A percentile compares a stretch with the other conserved stretches of the same genome.
These are phyloP conservation scores for Drosophila micromelanica DNA, from an alignment of 1,140 invertebrate species.

Conservation along the genomic window DNA sequence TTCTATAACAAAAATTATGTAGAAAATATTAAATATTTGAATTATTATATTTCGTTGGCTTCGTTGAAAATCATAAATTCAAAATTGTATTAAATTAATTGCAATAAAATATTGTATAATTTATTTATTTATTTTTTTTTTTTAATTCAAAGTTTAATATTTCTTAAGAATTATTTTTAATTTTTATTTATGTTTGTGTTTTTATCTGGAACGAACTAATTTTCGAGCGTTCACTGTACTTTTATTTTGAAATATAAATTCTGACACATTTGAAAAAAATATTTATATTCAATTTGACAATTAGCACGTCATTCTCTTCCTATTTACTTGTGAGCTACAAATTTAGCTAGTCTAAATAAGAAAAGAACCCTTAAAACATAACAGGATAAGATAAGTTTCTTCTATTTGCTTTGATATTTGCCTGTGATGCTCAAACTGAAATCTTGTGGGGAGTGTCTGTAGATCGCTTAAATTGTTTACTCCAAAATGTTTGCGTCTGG, in stretches of 20 bases:
- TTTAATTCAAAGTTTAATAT: too few relatives aligned
- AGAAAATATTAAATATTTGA: neutral
- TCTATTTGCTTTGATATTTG: neutral
- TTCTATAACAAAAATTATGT: neutral
- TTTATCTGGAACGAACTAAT: too few relatives aligned
- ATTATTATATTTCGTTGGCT: neutral
- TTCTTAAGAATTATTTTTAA: neutral
- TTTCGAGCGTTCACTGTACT: neutral
- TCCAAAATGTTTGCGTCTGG: slow-evolving; percentile 34
- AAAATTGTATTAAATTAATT: too few relatives aligned
- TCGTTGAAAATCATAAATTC: too few relatives aligned
- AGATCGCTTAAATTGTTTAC: slow-evolving; percentile 33
- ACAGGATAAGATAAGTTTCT: slow-evolving; percentile 1
- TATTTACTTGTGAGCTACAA: neutral
- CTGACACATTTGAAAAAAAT: neutral
- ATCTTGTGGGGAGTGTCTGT: slow-evolving; percentile 17
- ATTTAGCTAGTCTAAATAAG: neutral
- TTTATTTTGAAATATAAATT: neutral
- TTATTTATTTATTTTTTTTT: too few relatives aligned
- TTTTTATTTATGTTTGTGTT: too few relatives aligned
- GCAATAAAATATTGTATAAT: too few relatives aligned
- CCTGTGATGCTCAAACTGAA: slow-evolving; percentile 5
- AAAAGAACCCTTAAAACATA: neutral
- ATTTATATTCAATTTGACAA: neutral
- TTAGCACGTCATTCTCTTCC: neutral